Base-by-base conservation (phyloP, 1,140 invertebrate genomes). In the Tetramorium parvispinum region DNA sequence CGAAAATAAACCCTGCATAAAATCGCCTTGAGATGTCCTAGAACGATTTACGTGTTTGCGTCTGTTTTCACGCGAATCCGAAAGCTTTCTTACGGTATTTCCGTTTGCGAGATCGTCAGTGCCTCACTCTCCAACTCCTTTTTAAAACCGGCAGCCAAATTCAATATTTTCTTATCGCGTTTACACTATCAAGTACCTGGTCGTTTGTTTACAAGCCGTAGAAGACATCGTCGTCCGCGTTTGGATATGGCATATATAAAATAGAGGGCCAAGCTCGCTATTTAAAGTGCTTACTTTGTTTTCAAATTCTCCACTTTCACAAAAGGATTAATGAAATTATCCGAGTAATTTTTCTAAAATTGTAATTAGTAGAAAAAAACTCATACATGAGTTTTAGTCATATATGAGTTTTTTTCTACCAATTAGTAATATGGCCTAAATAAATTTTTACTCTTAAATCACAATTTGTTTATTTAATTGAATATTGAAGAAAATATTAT, bases 121-220 rank as follows among this genome's bases (percentile, higher is more conserved):
- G 40, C 3, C 46, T 37, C 63, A 21, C 57, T 55, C 16, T 7
- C 32, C 8, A 24, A 59, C 37, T 76, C 53, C 37, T 43, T 76
- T 59, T 32, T 46, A 61, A 59, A 4, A 18, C n/a, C 40, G 7
- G 10, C 24, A 51, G 53, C 65, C 21, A 73, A 46, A 87, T 87
- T 89, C 88, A 88, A 91, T 91, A 91, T 91, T 89, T 88, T 46
- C 57, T 81, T 71, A 83, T 85, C 59, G 63, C 70, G 87, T 87
- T 91, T 89, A 87, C 85, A 85, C 78, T 57, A 75, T 78, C 89
- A n/a, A 68, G 59, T 61, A 32, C 46, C 27, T 21, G 51, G 53
- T 32, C 32, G 57, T 32, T 89, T 89, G 87, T 89, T 90, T 91
- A 75, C 87, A 59, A 57, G 78, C 66, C 37, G 59, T 63, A 57